Base-by-base conservation (phyloP, 1,140 invertebrate genomes). In the Spodoptera frugiperda region DNA sequence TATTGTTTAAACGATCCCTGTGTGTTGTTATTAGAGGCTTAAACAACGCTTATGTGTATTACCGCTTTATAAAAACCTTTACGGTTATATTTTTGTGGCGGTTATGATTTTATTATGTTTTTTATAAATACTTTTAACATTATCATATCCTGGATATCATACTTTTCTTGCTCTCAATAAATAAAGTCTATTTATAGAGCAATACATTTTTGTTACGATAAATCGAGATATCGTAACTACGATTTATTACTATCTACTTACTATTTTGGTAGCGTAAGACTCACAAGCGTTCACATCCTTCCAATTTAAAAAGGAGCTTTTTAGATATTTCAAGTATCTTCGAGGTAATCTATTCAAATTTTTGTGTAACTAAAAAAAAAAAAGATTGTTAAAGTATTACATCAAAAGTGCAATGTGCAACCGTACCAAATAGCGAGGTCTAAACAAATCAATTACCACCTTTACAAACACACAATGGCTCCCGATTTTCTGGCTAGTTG, bases 401-500 rank as follows among this genome's bases (percentile, higher is more conserved):
- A 63, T 33, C 46, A 73, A 59, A 59, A 15, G 54, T 73, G 70
- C 72, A 74, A 74, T 74, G 25, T 74, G 73, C 77, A 75, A 78
- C 78, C 79, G 77, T 80, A 85, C 67, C 78, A 82, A 92, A 88
- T 86, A 70, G 81, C 79, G 82, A 87, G 84, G 82, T 78, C 77
- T 78, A 86, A 87, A 90, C 83, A 91, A 91, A 89, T 78, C 75
- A 81, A 87, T 91, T 89, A 87, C 87, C 91, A 89, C 85, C 84
- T 89, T 88, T 82, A 70, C 21, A 85, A 87, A 87, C 88, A 87
- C 79, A 93, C 89, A 91, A 93, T 85, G 78, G 85, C 82, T 88
- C 30, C 87, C 82, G 90, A 94, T 94, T 94, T 94, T 94, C 89
- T 94, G 90, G 91, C 86, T 91, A 93, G 89, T 94, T 91, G 90